A percentile compares a stretch with the other conserved stretches of the same genome.
These are phyloP conservation scores for Sinohyriopsis cumingii DNA, from an alignment of 2,888 invertebrate genomes.

Conservation along the genomic window DNA sequence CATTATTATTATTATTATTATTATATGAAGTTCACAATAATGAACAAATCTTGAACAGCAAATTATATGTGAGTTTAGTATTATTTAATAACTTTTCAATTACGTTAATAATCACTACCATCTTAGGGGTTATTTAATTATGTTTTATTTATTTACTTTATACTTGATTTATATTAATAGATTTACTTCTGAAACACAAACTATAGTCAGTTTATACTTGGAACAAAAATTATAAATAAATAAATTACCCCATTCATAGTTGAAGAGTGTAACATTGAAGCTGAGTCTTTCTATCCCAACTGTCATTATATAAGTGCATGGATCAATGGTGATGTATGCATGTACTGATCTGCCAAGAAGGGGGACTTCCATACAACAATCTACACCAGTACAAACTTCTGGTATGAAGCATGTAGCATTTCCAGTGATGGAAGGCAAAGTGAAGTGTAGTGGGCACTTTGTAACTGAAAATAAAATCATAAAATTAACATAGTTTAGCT, in stretches of 20 bases:
- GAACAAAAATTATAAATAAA: no score
- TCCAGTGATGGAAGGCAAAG: constrained; percentile 10
- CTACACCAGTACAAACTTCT: constrained; percentile 24
- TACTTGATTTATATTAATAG: no score
- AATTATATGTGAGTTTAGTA: no score
- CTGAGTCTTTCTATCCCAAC: constrained; percentile 24
- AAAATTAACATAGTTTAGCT: background rate
- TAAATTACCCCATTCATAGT: constrained; percentile 17
- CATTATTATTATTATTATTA: no score
- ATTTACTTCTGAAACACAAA: no score
- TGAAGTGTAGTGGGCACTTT: constrained; percentile 15
- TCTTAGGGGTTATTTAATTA: no score
- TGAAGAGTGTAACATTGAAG: constrained; percentile 14
- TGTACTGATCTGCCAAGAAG: constrained; percentile 14
- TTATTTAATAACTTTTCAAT: no score
- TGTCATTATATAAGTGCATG: constrained; percentile 14
- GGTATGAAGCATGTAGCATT: constrained; percentile 30
- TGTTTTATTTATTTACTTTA: no score
- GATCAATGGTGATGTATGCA: constrained; percentile 12
- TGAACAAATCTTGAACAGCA: no score
- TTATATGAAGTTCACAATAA: no score
- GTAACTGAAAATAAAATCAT: background rate
- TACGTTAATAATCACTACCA: no score
- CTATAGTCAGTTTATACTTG: no score
- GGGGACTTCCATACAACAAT: constrained; percentile 26